A percentile compares a stretch with the other conserved stretches of the same genome.
phyloP scores from a whole-genome alignment of 2,113 vertebrate species.

The Sapayoa aenigma region DNA sequence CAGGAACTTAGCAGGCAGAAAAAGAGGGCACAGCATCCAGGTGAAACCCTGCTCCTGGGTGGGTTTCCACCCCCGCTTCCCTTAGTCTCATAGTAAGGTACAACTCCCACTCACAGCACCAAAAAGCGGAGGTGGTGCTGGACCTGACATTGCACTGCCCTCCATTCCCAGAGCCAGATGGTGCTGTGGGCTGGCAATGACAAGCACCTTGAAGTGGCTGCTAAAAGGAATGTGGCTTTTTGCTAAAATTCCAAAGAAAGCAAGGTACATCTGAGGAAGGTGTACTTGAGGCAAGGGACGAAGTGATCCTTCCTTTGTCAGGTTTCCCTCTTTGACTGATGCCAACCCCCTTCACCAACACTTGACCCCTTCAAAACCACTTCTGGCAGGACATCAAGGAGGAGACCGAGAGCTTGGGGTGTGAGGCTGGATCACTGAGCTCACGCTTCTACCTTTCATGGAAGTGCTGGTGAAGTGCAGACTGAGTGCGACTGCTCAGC shows the following conservation, averaged over 20 bases:
- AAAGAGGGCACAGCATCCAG: background rate
- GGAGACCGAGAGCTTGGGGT: background rate
- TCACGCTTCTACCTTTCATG: background rate
- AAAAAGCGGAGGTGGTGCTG: fast-evolving
- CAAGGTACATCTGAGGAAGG: background rate
- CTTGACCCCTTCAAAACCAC: background rate
- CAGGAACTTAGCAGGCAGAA: background rate
- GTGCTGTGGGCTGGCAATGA: background rate
- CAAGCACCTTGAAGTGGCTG: background rate
- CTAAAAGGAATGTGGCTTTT: background rate
- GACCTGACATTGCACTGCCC: background rate
- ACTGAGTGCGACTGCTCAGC: background rate
- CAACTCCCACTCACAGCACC: background rate
- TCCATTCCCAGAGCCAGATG: background rate
- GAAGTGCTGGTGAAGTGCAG: background rate
- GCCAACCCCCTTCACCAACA: fast-evolving
- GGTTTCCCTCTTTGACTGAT: background rate
- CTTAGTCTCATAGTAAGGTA: background rate
- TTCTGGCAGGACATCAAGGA: background rate
- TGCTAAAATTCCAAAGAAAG: background rate
- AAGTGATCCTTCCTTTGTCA: background rate
- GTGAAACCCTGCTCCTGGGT: background rate
- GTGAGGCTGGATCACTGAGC: background rate
- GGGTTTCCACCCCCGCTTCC: background rate
- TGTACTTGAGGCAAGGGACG: background rate